These are phyloP conservation scores for Alectoris magna DNA, from an alignment of 2,797 vertebrate species.

Conservation along the genomic window DNA sequence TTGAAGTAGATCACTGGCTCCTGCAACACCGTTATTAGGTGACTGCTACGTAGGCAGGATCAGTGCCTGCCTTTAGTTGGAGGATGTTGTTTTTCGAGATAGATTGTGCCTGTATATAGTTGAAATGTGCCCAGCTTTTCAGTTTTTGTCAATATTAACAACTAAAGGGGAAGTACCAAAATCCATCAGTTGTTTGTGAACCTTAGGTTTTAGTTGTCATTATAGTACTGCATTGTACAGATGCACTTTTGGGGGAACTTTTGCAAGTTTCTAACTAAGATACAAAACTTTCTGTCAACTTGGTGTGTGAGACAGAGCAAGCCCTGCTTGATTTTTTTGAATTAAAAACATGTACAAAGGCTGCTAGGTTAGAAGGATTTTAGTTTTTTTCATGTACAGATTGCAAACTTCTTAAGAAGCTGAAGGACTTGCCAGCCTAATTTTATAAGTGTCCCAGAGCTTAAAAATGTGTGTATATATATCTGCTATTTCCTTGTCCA, in stretches of 20 bases:
- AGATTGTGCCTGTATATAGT: background rate
- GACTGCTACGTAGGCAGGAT: background rate
- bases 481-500: background rate
- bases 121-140: background rate
- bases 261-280: background rate
- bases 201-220: background rate
- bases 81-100: background rate
- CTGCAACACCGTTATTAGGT: background rate
- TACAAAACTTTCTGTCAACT: background rate
- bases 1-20: background rate
- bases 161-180: background rate
- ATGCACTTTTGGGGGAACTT: background rate
- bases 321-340: background rate
- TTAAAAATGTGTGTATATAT: background rate
- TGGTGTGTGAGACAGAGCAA: background rate
- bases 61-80: background rate
- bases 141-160: background rate
- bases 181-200: background rate
- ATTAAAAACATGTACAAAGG: background rate
- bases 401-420: background rate
- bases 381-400: background rate
- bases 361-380: background rate
- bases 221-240: background rate
- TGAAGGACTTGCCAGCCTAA: background rate
- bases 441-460: background rate